Evolutionary conservation across 2,797 vertebrate genomes (phyloP).

Genomic region (Hipposideros larvatus): DNA sequence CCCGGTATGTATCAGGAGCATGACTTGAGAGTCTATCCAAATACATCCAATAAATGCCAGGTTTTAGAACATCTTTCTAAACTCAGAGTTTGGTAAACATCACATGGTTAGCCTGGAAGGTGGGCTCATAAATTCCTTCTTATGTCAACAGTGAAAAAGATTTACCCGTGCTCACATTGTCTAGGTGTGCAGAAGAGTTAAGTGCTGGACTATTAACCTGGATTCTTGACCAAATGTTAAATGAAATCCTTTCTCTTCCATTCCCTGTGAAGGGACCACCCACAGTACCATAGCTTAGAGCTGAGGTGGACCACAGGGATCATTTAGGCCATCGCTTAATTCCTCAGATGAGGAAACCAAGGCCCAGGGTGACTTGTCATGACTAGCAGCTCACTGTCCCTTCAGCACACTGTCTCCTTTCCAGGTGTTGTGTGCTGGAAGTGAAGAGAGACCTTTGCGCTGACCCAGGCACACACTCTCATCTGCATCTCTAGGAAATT

Average conservation of each 20-base stretch:
- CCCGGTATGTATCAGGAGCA: background rate
- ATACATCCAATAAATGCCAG: background rate
- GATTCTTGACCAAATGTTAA: conserved; percentile 32
- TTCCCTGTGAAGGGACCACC: background rate
- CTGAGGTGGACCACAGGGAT: background rate
- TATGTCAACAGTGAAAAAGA: background rate
- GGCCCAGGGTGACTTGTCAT: background rate
- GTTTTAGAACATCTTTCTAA: conserved; percentile 37
- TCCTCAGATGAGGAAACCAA: conserved; percentile 8
- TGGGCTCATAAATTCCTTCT: background rate
- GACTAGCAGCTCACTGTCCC: background rate
- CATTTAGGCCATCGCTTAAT: background rate
- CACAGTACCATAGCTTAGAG: background rate
- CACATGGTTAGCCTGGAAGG: background rate
- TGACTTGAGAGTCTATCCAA: background rate
- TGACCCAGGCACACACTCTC: fast-evolving
- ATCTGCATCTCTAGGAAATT: background rate
- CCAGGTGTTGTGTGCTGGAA: background rate
- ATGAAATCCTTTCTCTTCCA: background rate
- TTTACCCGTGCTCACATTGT: background rate
- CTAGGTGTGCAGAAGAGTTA: background rate
- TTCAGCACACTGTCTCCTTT: background rate
- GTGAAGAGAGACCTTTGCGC: background rate
- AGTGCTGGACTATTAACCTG: background rate
- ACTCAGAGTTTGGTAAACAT: conserved; percentile 33